phyloP scores from a whole-genome alignment of 2,888 invertebrate species.

The Cosmia pyralina region DNA sequence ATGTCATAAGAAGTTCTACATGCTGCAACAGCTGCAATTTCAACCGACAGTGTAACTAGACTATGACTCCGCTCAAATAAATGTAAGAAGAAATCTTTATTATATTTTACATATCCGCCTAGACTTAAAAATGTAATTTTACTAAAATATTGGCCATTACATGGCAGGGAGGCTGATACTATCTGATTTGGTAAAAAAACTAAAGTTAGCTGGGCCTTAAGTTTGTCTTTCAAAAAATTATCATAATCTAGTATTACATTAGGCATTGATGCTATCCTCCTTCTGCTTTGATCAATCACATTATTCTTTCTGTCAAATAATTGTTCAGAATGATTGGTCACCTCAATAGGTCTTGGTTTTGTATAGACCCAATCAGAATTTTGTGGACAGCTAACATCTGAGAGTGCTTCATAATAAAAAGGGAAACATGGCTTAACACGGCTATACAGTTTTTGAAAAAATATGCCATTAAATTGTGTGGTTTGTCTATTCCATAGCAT shows the following conservation, averaged over 20 bases:
- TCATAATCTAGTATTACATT: constrained; percentile 77
- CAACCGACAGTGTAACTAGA: constrained; percentile 78
- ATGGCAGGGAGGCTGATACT: constrained; percentile 69
- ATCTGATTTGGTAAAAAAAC: constrained; percentile 66
- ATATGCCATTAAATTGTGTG: constrained; percentile 75
- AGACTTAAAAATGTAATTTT: constrained; percentile 82
- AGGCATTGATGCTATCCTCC: constrained; percentile 70
- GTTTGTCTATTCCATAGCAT: constrained; percentile 78
- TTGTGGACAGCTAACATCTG: constrained; percentile 51
- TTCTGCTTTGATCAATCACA: constrained; percentile 27
- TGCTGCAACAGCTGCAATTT: constrained; percentile 67
- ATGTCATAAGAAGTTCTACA: constrained; percentile 64
- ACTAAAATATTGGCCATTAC: constrained; percentile 72
- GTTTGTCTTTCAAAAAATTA: constrained; percentile 70
- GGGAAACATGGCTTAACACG: constrained; percentile 75
- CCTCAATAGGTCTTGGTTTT: constrained; percentile 52
- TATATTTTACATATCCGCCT: constrained; percentile 67
- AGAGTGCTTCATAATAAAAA: constrained; percentile 60
- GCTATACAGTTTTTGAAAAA: constrained; percentile 73
- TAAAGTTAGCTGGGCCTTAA: constrained; percentile 71
- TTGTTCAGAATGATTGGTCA: constrained; percentile 19
- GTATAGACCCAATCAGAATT: constrained; percentile 74
- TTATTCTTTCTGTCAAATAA: constrained; percentile 25
- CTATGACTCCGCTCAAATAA: constrained; percentile 77
- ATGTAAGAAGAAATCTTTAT: constrained; percentile 77